Base-by-base conservation (phyloP, 2,888 invertebrate species). In the Apocheima hispidaria region DNA sequence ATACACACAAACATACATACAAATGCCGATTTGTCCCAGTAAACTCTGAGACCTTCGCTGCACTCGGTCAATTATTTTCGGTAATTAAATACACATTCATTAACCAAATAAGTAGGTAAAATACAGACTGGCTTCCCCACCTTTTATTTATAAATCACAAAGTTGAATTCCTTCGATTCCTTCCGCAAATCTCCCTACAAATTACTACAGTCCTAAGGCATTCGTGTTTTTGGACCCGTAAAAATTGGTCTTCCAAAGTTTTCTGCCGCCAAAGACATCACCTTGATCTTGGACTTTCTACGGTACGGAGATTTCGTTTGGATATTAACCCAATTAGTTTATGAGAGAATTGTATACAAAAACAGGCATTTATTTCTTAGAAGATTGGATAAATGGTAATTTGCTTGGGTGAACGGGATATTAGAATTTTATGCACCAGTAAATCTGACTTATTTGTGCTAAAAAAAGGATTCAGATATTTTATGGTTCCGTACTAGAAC, bases 131-230 rank as follows among this genome's bases (percentile, higher is more conserved):
- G 30, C 38, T 41, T 28, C 18, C 66, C 63, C n/a, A 54, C 30
- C 9, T 60, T 61, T 44, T 30, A 26, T 26, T 43, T 44, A n/a
- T 23, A 40, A 10, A 10, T 36, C n/a, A 16, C 33, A 48, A 72
- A 67, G 61, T 3, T 4, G 66, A 62, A 64, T 64, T 72, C 35
- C 41, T 61, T 46, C 55, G 54, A 60, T 60, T 74, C 70, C 51
- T 66, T 58, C 69, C 60, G 67, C 51, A 67, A 73, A 68, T 75
- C 68, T 75, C 69, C 70, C 69, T 64, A 64, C 66, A 71, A 76
- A 70, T 68, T 68, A 62, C 64, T 53, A 54, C 66, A 68, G 65
- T 56, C 64, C 53, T 59, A 14, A 18, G 38, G 61, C 38, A 66
- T 73, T 75, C 66, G 61, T 63, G 72, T 70, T 56, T 59, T 53